Percentiles rank a stretch among this genome's conserved stretches.
Conservation (phyloP, 2,888 invertebrate genomes). For the Teleogryllus oceanicus region DNA sequence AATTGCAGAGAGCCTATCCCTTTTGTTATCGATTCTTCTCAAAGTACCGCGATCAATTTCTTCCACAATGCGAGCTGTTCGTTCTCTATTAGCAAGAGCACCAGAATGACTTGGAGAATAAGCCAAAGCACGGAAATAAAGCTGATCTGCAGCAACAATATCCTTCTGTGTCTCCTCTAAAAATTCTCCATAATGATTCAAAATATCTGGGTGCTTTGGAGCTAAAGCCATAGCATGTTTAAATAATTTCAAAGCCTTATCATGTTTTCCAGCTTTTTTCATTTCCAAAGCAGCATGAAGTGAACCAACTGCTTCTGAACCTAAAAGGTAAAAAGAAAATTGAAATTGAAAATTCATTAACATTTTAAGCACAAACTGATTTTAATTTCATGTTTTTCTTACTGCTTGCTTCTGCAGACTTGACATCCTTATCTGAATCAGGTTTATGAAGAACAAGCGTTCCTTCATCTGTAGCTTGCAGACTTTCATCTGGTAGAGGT, state of each 20-base stretch:
- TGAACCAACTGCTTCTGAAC: slow-evolving; percentile 76
- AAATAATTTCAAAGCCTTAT: slow-evolving; percentile 80
- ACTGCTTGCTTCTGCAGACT: slow-evolving; percentile 5
- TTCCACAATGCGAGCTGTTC: slow-evolving; percentile 85
- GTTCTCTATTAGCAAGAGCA: slow-evolving; percentile 73
- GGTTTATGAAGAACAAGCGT: slow-evolving; percentile 33
- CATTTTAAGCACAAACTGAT: neutral
- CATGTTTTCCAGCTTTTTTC: slow-evolving; percentile 73
- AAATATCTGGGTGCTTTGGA: slow-evolving; percentile 77
- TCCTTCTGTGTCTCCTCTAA: slow-evolving; percentile 81
- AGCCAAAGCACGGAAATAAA: slow-evolving; percentile 80
- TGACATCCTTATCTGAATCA: slow-evolving; percentile 23
- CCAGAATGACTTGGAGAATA: slow-evolving; percentile 64
- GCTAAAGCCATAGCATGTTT: slow-evolving; percentile 89
- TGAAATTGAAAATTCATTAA: neutral
- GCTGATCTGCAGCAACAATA: slow-evolving; percentile 83
- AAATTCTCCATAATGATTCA: slow-evolving; percentile 75
- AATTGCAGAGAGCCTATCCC: slow-evolving; percentile 75
- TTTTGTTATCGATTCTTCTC: slow-evolving; percentile 75
- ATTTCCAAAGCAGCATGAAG: slow-evolving; percentile 81
- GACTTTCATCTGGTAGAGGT: slow-evolving; percentile 37
- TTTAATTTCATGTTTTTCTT: neutral
- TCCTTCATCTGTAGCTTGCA: slow-evolving; percentile 36
- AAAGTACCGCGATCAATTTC: slow-evolving; percentile 79
- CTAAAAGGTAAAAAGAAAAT: slow-evolving; percentile 25